phyloP scores from a whole-genome alignment of 2,888 invertebrate species.

The Adelphocoris suturalis region DNA sequence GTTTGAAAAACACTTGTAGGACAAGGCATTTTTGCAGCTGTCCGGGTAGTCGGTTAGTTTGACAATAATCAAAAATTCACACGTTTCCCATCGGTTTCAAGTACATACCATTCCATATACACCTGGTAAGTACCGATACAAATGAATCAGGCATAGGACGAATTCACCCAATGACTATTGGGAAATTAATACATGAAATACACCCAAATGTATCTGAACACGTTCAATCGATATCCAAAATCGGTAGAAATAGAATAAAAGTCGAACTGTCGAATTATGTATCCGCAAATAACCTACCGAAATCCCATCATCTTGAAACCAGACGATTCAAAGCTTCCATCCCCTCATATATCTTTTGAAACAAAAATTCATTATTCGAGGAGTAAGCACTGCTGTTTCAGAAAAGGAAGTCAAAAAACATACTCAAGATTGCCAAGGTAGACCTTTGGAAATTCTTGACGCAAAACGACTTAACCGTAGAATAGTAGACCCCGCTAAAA shows the following conservation, averaged over 20 bases:
- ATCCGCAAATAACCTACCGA: background rate
- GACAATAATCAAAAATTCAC: too few species aligned
- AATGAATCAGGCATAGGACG: background rate
- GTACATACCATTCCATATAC: conserved; percentile 8
- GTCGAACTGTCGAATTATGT: background rate
- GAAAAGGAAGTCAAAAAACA: background rate
- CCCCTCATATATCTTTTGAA: background rate
- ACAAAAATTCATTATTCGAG: background rate
- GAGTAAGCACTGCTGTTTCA: background rate
- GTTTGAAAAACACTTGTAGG: too few species aligned
- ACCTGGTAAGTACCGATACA: background rate
- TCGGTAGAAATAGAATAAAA: conserved; percentile 1
- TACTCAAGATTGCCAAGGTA: background rate
- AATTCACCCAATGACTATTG: background rate
- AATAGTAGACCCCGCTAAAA: background rate
- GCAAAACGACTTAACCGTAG: background rate
- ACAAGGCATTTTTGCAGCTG: too few species aligned
- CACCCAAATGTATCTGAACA: background rate
- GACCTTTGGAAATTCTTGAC: background rate
- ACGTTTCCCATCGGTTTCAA: too few species aligned
- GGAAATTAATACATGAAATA: background rate
- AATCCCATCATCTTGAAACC: background rate
- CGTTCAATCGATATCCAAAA: background rate
- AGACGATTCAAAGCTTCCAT: background rate
- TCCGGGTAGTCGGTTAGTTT: too few species aligned